phyloP scores from a whole-genome alignment of 1,140 invertebrate genomes.

The Papilio glaucus region DNA sequence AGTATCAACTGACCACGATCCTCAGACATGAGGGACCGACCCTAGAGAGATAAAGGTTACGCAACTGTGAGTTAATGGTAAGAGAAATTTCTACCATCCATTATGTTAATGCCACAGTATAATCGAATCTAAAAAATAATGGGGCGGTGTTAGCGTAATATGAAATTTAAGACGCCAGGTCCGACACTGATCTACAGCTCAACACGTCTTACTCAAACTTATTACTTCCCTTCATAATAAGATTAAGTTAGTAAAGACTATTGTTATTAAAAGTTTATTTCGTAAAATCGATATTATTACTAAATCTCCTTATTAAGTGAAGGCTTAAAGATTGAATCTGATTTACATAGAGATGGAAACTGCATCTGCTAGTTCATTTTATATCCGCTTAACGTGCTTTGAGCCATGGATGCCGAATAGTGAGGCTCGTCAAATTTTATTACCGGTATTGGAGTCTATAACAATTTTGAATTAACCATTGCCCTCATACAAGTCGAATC shows the following conservation, averaged over 20 bases:
- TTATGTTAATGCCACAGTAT: not conserved
- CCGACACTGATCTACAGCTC: not conserved
- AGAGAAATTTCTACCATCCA: not conserved
- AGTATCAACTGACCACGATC: no score
- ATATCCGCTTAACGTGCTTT: conserved; percentile 2
- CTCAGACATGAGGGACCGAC: no score
- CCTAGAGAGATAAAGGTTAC: no score
- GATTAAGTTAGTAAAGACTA: conserved; percentile 3
- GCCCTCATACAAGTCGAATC: no score
- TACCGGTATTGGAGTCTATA: not conserved
- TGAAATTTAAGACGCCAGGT: not conserved
- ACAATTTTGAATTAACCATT: not conserved
- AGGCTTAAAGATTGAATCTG: not conserved
- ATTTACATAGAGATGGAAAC: conserved; percentile 24
- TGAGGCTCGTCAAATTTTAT: conserved; percentile 13
- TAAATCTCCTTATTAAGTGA: not conserved
- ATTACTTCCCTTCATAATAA: conserved; percentile 11
- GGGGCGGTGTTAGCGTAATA: not conserved
- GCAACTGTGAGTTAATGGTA: no score
- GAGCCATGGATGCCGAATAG: not conserved
- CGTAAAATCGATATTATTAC: not conserved
- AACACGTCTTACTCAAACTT: not conserved
- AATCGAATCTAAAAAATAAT: not conserved
- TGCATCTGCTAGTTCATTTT: not conserved
- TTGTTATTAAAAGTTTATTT: conserved; percentile 6